Evolutionary conservation across 2,888 invertebrate genomes (phyloP).

Genomic region (Lasioglossum zephyrum): DNA sequence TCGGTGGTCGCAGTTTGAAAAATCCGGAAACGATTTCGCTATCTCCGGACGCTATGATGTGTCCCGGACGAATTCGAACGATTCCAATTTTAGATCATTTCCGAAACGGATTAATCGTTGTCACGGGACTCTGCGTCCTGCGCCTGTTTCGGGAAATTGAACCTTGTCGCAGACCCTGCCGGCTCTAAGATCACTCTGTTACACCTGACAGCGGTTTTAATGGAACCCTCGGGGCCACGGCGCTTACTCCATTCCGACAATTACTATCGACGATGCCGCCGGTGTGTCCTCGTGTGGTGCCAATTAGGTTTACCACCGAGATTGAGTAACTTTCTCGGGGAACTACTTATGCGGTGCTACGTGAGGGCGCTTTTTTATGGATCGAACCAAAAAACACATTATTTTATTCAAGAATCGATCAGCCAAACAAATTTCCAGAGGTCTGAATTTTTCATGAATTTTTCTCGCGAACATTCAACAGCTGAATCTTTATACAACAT

Average conservation of each 20-base stretch:
- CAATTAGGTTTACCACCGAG: not conserved
- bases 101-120: not conserved
- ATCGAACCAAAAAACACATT: not conserved
- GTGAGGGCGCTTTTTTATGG: not conserved
- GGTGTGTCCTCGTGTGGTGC: constrained; percentile 10
- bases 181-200: constrained; percentile 42
- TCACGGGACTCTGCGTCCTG: not conserved
- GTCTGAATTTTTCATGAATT: not conserved
- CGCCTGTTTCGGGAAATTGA: constrained; percentile 33
- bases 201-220: constrained; percentile 45
- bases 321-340: not conserved
- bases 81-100: constrained; percentile 24
- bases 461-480: too few relatives aligned
- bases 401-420: not conserved
- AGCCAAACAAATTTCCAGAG: not conserved
- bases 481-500: too few relatives aligned
- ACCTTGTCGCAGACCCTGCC: constrained; percentile 9
- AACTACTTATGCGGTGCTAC: not conserved
- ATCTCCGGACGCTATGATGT: not conserved
- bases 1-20: not conserved
- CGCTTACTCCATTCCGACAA: constrained; percentile 33
- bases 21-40: not conserved
- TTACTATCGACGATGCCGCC: constrained; percentile 34
- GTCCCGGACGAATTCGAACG: not conserved
- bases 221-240: constrained; percentile 34